Base-by-base conservation (phyloP, 2,888 invertebrate species). In the Graphium colonna region DNA sequence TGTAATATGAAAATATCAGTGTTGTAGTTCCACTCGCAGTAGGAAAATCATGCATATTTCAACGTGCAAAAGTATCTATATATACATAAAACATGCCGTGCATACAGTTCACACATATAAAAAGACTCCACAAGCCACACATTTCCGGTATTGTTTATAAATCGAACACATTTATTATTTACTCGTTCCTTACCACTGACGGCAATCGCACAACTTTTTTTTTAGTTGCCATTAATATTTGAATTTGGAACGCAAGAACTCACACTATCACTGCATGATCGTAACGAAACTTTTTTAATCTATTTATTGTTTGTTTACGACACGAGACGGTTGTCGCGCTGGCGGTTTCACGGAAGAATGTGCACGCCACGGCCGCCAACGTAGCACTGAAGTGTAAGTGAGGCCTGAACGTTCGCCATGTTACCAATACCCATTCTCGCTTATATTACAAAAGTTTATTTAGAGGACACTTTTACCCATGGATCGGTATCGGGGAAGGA, bases 191-290 rank as follows among this genome's bases (percentile, higher is more conserved):
- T 87, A 87, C 87, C 87, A 87, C 87, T 66, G 87, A 87, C 67
- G 87, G 87, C 84, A 87, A 88, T 68, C 86, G 85, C 63, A 84
- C 79, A 75, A 87, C 76, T 75, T 79, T 83, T 81, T 82, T 86
- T 86, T 85, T 87, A 67, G 75, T 79, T 74, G 86, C 79, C 67
- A 67, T 67, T 56, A 57, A 63, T 54, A 43, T 12, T 42, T 10
- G 31, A 5, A 10, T 41, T 12, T 28, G 10, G 17, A 18, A 10
- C 1, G 21, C 31, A 43, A 12, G 13, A 45, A 43, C 38, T 26
- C n/a, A 31, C 51, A 51, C 47, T 48, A 10, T 15, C 55, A 51
- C 55, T 42, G 16, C 13, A 21, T 42, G 15, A 38, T 21, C n/a
- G 28, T 9, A 21, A 38, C 33, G 3, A 36, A 13, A 8, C 9